phyloP scores from a whole-genome alignment of 2,888 invertebrate species.

The Drosophila demipolita region DNA sequence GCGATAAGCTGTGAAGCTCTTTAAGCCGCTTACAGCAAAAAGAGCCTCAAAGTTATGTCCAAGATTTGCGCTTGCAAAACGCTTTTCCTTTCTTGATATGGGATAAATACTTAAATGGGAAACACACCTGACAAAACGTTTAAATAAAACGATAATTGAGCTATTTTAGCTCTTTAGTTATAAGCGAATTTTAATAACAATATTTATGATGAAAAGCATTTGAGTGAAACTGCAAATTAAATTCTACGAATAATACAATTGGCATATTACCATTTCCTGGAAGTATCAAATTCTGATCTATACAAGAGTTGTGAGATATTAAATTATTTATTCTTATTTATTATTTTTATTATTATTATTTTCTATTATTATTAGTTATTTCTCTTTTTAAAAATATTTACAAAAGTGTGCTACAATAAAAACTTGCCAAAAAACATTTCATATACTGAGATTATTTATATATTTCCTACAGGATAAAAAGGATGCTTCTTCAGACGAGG shows the following conservation, averaged over 20 bases:
- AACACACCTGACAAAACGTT: not conserved
- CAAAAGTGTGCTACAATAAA: slow-evolving; percentile 11
- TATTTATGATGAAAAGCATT: not conserved
- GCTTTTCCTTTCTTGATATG: slow-evolving; percentile 18
- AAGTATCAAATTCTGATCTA: not conserved
- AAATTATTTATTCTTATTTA: not conserved
- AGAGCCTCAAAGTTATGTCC: slow-evolving; percentile 35
- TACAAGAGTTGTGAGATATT: not conserved
- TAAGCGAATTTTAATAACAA: not conserved
- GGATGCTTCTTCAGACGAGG: slow-evolving; percentile 13
- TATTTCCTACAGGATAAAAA: not conserved
- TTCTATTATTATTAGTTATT: too few relatives aligned
- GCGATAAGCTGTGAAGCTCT: slow-evolving; percentile 64
- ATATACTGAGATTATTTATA: not conserved
- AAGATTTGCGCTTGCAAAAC: slow-evolving; percentile 27
- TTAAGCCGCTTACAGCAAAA: slow-evolving; percentile 66
- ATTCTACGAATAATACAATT: not conserved
- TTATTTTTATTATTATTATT: too few relatives aligned
- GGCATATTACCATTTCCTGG: not conserved
- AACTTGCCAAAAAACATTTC: not conserved
- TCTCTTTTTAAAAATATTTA: not conserved
- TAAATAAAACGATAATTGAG: slow-evolving; percentile 6
- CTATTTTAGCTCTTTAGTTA: not conserved
- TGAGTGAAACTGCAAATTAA: too few relatives aligned
- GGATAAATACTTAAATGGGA: not conserved